Percentiles rank a stretch among this genome's conserved stretches.
Conservation (phyloP, 2,888 invertebrate genomes). For the Andrena praecox region DNA sequence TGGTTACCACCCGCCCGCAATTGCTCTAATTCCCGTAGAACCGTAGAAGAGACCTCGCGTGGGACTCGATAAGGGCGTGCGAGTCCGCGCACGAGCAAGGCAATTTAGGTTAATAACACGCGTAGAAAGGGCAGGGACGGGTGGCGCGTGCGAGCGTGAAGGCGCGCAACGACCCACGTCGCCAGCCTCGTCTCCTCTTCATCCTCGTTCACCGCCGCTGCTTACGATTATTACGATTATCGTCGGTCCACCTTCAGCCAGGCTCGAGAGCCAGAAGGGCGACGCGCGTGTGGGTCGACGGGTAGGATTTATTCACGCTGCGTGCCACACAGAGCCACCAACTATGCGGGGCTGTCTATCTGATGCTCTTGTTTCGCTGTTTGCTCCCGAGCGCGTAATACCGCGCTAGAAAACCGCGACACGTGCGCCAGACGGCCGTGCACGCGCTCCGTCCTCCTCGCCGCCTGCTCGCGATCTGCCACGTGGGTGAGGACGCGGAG, state of each 20-base stretch:
- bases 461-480: slow-evolving; percentile 38
- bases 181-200: slow-evolving; percentile 41
- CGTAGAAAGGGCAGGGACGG: slow-evolving; percentile 29
- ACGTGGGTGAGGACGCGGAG: slow-evolving; percentile 42
- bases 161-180: slow-evolving; percentile 44
- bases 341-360: slow-evolving; percentile 66
- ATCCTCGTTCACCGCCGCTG: slow-evolving; percentile 36
- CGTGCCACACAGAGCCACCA: slow-evolving; percentile 59
- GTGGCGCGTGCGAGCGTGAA: slow-evolving; percentile 41
- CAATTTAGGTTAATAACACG: slow-evolving; percentile 77
- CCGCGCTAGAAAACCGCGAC: slow-evolving; percentile 75
- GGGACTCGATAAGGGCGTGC: slow-evolving; percentile 65
- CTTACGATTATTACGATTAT: slow-evolving; percentile 66
- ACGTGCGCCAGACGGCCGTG: slow-evolving; percentile 72
- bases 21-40: slow-evolving; percentile 20
- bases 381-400: slow-evolving; percentile 72
- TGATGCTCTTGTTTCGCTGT: slow-evolving; percentile 79
- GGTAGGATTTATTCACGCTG: slow-evolving; percentile 77
- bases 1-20: slow-evolving; percentile 23
- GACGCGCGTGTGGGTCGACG: slow-evolving; percentile 63
- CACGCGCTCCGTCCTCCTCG: slow-evolving; percentile 38
- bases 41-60: slow-evolving; percentile 32
- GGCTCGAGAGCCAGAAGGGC: slow-evolving; percentile 1
- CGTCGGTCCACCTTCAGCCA: slow-evolving; percentile 45
- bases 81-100: slow-evolving; percentile 61